Base-by-base conservation (phyloP, 2,797 vertebrate genomes). In the Tadarida brasiliensis region DNA sequence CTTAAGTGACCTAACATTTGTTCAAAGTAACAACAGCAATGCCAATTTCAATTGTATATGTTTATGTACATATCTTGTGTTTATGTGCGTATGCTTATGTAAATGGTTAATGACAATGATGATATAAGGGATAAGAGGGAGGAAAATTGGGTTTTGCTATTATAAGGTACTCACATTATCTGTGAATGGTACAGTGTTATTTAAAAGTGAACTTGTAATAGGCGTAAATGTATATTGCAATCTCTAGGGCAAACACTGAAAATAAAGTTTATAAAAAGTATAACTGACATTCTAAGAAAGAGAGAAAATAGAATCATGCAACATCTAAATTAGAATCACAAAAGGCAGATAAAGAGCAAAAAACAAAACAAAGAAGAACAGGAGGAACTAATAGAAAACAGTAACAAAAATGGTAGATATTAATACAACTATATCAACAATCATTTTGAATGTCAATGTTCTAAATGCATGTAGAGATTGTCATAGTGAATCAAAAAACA, bases 291-390 rank as follows among this genome's bases (percentile, higher is more conserved):
- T 51, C 20, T 90, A 78, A 80, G 39, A 77, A 90, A 70, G 9
- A 28, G 20, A 76, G 39, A 63, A 81, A 74, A 87, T 17, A 11
- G 33, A 81, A 81, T 81, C 24, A 86, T 35, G 11, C 57, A 91
- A 91, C 49, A 87, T n/a, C 30, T 74, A 35, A 80, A 85, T 68
- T 67, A 76, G 39, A 90, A 56, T 22, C 22, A 71, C 30, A 94
- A 73, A 80, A 61, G 22, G 11, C 12, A 19, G 5, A 71, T 86
- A 90, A 94, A 71, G 8, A 80, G 44, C 26, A 16, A 59, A 51
- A 87, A 24, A 12, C 33, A 93, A 85, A 73, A 61, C 7, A 87
- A 71, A 5, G 87, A 81, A 51, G 44, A 73, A 71, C 35, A 87
- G 33, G 61, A 78, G 61, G 12, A 89, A 71, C 11, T 87, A 71